These are phyloP conservation scores for Tetramorium bicarinatum DNA, from an alignment of 2,888 invertebrate species.

Conservation along the genomic window DNA sequence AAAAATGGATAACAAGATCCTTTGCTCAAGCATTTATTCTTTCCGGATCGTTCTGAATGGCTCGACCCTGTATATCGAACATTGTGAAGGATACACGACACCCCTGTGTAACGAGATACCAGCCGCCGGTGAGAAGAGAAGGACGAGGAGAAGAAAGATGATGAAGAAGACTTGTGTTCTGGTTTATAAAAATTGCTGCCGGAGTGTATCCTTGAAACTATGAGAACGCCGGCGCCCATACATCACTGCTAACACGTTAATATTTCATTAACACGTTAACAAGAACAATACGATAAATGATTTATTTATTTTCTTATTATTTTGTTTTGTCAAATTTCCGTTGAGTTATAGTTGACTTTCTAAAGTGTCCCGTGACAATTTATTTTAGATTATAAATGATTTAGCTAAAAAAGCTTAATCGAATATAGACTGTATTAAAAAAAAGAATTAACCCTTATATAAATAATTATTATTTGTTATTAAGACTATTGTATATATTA, in stretches of 20 bases:
- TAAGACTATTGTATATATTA: too few relatives aligned
- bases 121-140: constrained; percentile 67
- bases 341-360: neutral
- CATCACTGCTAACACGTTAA: constrained; percentile 27
- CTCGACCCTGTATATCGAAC: constrained; percentile 26
- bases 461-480: neutral
- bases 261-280: constrained; percentile 43
- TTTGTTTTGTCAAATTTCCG: neutral
- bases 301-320: constrained; percentile 9
- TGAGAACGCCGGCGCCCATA: constrained; percentile 68
- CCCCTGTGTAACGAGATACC: constrained; percentile 80
- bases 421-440: neutral
- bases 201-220: constrained; percentile 63
- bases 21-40: constrained; percentile 14
- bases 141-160: neutral
- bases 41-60: constrained; percentile 24
- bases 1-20: constrained; percentile 27
- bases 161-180: constrained; percentile 53
- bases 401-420: neutral
- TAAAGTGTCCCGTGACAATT: neutral
- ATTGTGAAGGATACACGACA: constrained; percentile 76
- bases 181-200: constrained; percentile 60
- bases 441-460: neutral
- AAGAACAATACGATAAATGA: neutral
- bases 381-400: neutral